Evolutionary conservation across 2,888 invertebrate species (phyloP), one percentile per base, ranked within the genome.

Genomic region (Protonemura montana): DNA sequence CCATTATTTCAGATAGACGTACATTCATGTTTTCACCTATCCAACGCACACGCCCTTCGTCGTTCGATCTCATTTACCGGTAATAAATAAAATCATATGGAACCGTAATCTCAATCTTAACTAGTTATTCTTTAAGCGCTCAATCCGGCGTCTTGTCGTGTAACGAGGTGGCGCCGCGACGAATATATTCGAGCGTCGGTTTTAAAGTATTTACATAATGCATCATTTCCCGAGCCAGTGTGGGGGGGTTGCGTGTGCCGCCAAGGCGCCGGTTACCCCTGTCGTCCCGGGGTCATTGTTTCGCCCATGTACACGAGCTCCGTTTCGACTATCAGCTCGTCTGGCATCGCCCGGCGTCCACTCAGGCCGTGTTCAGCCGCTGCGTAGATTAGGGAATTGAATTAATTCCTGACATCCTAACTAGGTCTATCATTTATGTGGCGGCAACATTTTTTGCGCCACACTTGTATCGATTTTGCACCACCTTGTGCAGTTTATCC

Each of bases 401-500:
- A 59, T 59, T 59, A 59, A 59, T 59, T 59, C 13, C 59, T 59
- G 59, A 59, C 59, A 59, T 59, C 59, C 16, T 59, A 59, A 59
- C 59, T 59, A 59, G 59, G 59, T 59, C 59, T 59, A 59, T 59
- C 59, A 59, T 59, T 59, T 59, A 59, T 59, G 21, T 59, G 59
- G n/a, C n/a, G n/a, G 59, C 21, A 59, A 59, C 59, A 16, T 59
- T 35, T 35, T 35, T 35, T 35, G 35, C 35, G 35, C 35, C 16
- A 21, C 2, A 21, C 59, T 10, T 16, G 1, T 59, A 59, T 59
- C 59, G 59, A 59, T 59, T 35, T 59, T 21, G 59, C 59, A 35
- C 59, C 59, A 59, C 59, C 59, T 10, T 21, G 13, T 59, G 59
- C 59, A 59, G 16, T 59, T 59, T 59, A 21, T 59, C 13, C 1